Base-by-base conservation (phyloP, 2,888 invertebrate genomes). In the Amphimallon solstitiale region DNA sequence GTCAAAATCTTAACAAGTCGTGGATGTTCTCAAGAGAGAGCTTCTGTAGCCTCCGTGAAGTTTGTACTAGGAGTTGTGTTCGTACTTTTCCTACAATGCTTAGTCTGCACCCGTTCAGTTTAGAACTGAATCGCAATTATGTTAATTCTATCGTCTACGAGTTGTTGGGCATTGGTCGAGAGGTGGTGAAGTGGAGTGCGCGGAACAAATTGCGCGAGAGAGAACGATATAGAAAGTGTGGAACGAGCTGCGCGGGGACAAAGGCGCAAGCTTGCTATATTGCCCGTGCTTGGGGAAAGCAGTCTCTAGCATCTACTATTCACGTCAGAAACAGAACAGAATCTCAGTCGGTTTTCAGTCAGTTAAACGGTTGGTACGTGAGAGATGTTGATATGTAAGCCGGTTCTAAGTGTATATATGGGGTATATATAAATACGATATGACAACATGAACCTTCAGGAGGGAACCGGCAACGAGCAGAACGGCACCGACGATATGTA, bases 391-490 rank as follows among this genome's bases (percentile, higher is more conserved):
- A 21, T 17, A 62, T 62, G 37, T 62, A 48, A 48, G 49, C 62
- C 49, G 49, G 49, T 37, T 38, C 49, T 9, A 19, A 49, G 48
- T 49, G 62, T 37, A 49, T 59, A 43, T 35, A 49, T 37, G 37
- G 38, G 37, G 49, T 21, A 59, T 59, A 59, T 29, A 60, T 45
- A 45, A 80, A 76, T 79, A 79, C 75, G 79, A 72, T 74, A 81
- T 78, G 79, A 79, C 74, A 78, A 76, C 69, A 79, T 79, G 79
- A 79, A 75, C 74, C 73, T 77, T 69, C 76, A 76, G 70, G 78
- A 77, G 69, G 63, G 62, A 62, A 59, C 54, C 66, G 66, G 66
- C 68, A 46, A 66, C 52, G 73, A 73, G 62, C 73, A 70, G 62
- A 43, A 68, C 66, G 72, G 65, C 67, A 72, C 70, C 71, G 73